Base-by-base conservation (phyloP, 2,113 vertebrate species). In the Typhlomys cinereus region DNA sequence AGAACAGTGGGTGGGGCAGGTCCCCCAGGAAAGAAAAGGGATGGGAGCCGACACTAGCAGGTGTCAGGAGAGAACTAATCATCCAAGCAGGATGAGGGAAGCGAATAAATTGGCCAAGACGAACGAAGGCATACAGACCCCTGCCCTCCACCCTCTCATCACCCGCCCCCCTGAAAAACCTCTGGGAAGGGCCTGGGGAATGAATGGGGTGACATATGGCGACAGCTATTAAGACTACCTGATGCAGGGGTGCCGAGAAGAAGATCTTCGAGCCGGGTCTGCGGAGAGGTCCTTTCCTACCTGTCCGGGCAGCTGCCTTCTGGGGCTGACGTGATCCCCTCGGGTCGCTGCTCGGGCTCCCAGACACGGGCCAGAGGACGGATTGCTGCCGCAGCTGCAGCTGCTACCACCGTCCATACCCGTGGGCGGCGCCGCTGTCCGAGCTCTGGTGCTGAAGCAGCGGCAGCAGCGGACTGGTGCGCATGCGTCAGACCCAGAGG, bases 351-450 rank as follows among this genome's bases (percentile, higher is more conserved):
- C 54, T 95, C 71, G 46, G 84, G 27, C 18, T 82, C 95, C 85
- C 15, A 5, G 73, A 92, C 54, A 70, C 52, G 29, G 82, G 90
- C 88, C 5, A 18, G 85, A 64, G 85, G 88, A 95, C 31, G 31
- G 90, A 73, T 78, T 39, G 23, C 78, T 62, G 82, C 93, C 36
- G 94, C 69, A 2, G 67, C 71, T n/a, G 80, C 75, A 14, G 93
- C 75, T 41, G 78, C 83, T 61, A 34, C 54, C 94, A 34, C 44
- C 50, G 17, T 97, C 96, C 96, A 92, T 93, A 92, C 95, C 96
- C 94, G 95, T 95, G 96, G 96, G 96, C 96, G 95, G 96, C 89
- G 92, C 95, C 96, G 96, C 96, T 97, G 96, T 97, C 96, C 95
- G 92, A 62, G 90, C 57, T 48, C 95, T 91, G 92, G 96, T 97